Evolutionary conservation across 2,797 vertebrate genomes (phyloP).

Genomic region (Propithecus perrieri): DNA sequence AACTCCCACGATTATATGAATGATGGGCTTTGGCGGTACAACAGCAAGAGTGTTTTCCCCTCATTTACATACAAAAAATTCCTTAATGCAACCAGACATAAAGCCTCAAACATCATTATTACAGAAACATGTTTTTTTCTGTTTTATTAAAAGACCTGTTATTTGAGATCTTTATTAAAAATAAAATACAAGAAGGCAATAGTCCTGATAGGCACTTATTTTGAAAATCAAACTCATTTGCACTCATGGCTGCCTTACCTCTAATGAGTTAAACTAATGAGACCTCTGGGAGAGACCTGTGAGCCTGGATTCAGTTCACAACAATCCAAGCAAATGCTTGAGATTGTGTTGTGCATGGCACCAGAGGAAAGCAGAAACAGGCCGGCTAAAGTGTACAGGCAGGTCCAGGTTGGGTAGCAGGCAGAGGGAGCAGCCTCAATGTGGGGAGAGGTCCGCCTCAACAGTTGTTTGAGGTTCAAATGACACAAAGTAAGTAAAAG

Average conservation of each 20-base stretch:
- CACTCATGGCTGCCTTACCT: neutral
- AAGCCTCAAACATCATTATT: neutral
- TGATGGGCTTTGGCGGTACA: neutral
- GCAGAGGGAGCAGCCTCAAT: no score
- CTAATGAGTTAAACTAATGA: constrained; percentile 35
- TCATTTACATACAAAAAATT: neutral
- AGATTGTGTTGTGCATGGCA: neutral
- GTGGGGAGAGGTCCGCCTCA: neutral
- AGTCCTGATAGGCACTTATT: neutral
- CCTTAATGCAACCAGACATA: neutral
- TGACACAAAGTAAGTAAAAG: neutral
- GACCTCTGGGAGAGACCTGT: neutral
- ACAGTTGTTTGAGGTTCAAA: neutral
- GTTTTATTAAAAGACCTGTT: neutral
- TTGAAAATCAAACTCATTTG: constrained; percentile 46
- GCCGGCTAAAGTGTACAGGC: neutral
- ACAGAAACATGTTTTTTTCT: neutral
- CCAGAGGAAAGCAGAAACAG: neutral
- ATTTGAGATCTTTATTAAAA: constrained; percentile 44
- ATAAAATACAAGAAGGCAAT: constrained; percentile 31
- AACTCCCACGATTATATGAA: neutral
- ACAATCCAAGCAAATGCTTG: neutral
- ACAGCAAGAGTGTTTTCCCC: neutral
- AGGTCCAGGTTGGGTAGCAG: neutral
- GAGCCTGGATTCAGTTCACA: neutral